A percentile compares a stretch with the other conserved stretches of the same genome.
Conservation (phyloP, 2,113 vertebrate genomes). For the Okapia johnstoni region DNA sequence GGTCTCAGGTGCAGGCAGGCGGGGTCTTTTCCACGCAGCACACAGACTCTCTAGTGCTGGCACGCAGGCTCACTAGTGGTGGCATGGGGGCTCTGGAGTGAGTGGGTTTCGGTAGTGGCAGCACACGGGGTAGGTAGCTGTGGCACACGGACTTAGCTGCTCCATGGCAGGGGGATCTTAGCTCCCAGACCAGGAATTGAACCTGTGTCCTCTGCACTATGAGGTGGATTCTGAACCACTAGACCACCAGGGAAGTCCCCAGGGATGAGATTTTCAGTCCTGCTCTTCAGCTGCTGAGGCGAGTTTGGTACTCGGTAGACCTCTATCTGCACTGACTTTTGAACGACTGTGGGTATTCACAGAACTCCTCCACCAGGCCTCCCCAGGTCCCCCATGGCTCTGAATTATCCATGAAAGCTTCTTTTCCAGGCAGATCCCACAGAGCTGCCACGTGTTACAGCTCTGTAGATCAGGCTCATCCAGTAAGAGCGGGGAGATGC, state of each 20-base stretch:
- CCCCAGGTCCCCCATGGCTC: fast-evolving
- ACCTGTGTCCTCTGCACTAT: neutral
- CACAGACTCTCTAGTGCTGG: neutral
- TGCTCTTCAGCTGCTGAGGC: neutral
- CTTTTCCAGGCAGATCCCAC: neutral
- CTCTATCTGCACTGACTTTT: fast-evolving
- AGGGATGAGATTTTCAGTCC: neutral
- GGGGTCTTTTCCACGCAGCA: fast-evolving
- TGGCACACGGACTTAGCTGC: neutral
- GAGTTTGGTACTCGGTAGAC: fast-evolving
- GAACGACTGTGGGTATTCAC: fast-evolving
- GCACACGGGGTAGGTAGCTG: neutral
- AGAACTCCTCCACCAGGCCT: neutral
- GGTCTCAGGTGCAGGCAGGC: neutral
- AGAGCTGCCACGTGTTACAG: neutral
- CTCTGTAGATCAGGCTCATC: neutral
- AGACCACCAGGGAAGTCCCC: neutral
- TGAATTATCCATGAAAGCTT: neutral
- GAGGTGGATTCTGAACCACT: neutral
- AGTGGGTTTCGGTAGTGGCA: neutral
- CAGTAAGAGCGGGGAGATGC: neutral
- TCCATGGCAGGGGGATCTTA: neutral
- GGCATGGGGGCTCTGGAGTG: fast-evolving
- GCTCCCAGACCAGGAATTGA: neutral
- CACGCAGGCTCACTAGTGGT: neutral